phyloP scores from a whole-genome alignment of 2,113 vertebrate genomes.

The Melanotaenia duboulayi region DNA sequence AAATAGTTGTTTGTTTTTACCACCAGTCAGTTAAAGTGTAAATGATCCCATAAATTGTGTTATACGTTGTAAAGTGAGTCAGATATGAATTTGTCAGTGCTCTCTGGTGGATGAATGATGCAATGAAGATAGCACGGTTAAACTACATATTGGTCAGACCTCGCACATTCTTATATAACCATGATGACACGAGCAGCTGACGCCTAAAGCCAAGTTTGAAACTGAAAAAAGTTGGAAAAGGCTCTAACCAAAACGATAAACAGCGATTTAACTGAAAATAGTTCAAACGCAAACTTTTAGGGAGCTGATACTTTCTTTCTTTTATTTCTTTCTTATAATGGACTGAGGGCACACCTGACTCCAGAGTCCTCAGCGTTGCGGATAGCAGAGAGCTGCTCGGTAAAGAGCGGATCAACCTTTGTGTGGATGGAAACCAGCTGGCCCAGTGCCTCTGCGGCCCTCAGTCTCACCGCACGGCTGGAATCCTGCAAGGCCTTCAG shows the following conservation, averaged over 20 bases:
- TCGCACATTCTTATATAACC: no score
- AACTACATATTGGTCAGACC: no score
- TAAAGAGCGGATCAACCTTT: slow-evolving; percentile 97
- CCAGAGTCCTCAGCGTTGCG: slow-evolving; percentile 93
- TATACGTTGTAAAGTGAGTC: not conserved
- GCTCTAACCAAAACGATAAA: no score
- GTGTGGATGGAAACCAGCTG: slow-evolving; percentile 95
- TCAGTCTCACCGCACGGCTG: slow-evolving; percentile 91
- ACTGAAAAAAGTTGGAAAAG: no score
- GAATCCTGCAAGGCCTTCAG: slow-evolving; percentile 96
- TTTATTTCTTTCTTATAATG: not conserved
- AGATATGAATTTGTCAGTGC: not conserved
- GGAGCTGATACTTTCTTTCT: not conserved
- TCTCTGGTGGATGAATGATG: slow-evolving; percentile 34
- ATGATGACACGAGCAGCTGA: no score
- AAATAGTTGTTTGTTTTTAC: not conserved
- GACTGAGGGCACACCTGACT: slow-evolving; percentile 77
- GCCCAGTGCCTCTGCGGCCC: slow-evolving; percentile 92
- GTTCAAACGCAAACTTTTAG: no score
- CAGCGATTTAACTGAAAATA: not conserved
- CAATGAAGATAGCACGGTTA: not conserved
- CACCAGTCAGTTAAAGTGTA: not conserved
- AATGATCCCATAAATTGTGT: not conserved
- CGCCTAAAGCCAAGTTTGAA: no score
- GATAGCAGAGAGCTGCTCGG: slow-evolving; percentile 91